Base-by-base conservation (phyloP, 2,888 invertebrate genomes). In the Psococerastis gibbosa region DNA sequence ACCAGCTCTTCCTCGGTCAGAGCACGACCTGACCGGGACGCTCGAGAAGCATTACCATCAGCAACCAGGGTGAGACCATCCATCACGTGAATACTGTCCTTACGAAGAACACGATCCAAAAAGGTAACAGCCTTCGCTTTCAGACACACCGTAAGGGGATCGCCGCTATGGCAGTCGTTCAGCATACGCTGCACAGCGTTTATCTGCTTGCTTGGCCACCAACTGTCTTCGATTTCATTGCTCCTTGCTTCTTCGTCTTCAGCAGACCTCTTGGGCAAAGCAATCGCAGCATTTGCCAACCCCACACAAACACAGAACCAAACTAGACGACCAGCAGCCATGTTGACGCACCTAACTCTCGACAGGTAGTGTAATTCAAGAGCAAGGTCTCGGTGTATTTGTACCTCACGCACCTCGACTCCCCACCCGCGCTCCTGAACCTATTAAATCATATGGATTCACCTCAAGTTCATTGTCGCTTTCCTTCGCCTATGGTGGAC, bases 201-300 rank as follows among this genome's bases (percentile, higher is more conserved):
- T 16, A 38, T 38, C 20, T 38, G 38, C 22, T 38, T 38, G 38
- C 13, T 38, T 5, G 38, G 38, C 38, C 38, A 38, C 38, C 38
- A 38, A 27, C 27, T 27, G 27, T 27, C 27, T 6, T 27, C 27
- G 27, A 27, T 11, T 27, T 27, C 27, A 27, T 27, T 27, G 17
- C 17, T 17, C 11, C 20, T 20, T 38, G 15, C 38, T 22, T 38
- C 38, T 38, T 38, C 38, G 16, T 18, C 38, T 33, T 33, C 33
- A n/a, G n/a, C n/a, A n/a, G n/a, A n/a, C 8, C 38, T 38, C n/a
- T 38, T 13, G 38, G 38, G 4, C 16, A 18, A n/a, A 18, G 20
- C 38, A 13, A 17, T 17, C 3, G 22, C 13, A 13, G 22, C 27
- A 11, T 11, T 9, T 11, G 11, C 27, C 11, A 11, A 6, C 8